phyloP scores from a whole-genome alignment of 2,888 invertebrate genomes.

The Toxonevra muliebris region DNA sequence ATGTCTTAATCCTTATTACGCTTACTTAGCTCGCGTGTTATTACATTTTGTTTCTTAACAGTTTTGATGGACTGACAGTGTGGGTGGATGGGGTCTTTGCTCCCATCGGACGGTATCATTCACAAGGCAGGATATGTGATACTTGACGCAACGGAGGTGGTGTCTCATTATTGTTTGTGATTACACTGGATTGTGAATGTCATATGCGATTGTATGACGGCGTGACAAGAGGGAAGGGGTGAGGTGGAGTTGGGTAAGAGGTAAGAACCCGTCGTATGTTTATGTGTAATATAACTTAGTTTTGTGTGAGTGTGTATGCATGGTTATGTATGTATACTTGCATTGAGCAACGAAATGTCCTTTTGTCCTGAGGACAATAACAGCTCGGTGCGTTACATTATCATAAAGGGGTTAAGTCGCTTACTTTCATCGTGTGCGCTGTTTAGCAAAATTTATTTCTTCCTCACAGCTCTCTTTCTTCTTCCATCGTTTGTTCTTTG shows the following conservation, averaged over 20 bases:
- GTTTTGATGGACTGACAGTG: conserved; percentile 35
- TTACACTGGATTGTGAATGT: conserved; percentile 38
- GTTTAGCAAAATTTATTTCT: conserved; percentile 53
- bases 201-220: conserved; percentile 16
- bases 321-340: not conserved
- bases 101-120: conserved; percentile 34
- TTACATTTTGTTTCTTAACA: conserved; percentile 38
- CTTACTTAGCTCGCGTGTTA: conserved; percentile 50
- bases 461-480: conserved; percentile 21
- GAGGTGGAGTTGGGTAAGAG: conserved; percentile 19
- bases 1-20: conserved; percentile 56
- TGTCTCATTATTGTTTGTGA: conserved; percentile 51
- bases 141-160: conserved; percentile 41
- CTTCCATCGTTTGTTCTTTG: not conserved
- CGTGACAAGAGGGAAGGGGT: conserved; percentile 2
- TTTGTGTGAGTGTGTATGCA: conserved; percentile 9
- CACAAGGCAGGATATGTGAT: conserved; percentile 40
- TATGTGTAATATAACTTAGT: not conserved
- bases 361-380: conserved; percentile 60
- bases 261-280: conserved; percentile 18
- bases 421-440: conserved; percentile 56
- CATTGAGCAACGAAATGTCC: conserved; percentile 44
- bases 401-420: conserved; percentile 61
- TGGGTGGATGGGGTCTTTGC: conserved; percentile 2
- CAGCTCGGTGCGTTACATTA: conserved; percentile 57